Percentiles rank a stretch among this genome's conserved stretches.
These are phyloP conservation scores for Lycia hirtaria DNA, from an alignment of 2,888 invertebrate genomes.

Conservation along the genomic window DNA sequence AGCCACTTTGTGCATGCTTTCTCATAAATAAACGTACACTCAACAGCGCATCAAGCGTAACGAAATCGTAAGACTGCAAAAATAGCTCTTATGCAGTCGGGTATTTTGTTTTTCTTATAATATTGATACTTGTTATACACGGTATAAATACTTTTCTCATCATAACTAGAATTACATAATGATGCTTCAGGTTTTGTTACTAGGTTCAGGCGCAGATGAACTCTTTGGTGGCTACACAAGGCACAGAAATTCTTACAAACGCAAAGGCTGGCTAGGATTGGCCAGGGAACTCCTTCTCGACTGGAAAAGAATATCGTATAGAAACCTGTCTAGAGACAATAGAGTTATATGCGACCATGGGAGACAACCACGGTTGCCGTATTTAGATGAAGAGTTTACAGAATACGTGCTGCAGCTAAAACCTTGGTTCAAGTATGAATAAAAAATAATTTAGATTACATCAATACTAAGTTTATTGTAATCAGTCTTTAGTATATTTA, in stretches of 20 bases:
- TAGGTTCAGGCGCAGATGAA: constrained; percentile 99
- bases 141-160: too few relatives aligned
- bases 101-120: too few relatives aligned
- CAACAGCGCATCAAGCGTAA: too few relatives aligned
- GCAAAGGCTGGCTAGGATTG: constrained; percentile 83
- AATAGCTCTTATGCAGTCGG: too few relatives aligned
- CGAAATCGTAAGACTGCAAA: too few relatives aligned
- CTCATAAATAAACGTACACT: too few relatives aligned
- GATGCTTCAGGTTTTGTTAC: constrained; percentile 87
- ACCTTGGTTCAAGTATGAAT: constrained; percentile 88
- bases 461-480: constrained; percentile 10
- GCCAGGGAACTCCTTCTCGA: constrained; percentile 89
- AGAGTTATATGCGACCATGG: constrained; percentile 96
- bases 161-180: background rate
- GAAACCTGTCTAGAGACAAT: constrained; percentile 98
- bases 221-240: constrained; percentile 97
- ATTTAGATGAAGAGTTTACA: constrained; percentile 90
- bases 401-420: constrained; percentile 87
- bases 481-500: constrained; percentile 3
- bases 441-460: background rate
- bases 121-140: too few relatives aligned
- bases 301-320: constrained; percentile 92
- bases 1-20: too few relatives aligned
- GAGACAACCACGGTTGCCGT: constrained; percentile 92
- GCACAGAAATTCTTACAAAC: constrained; percentile 90